Evolutionary conservation across 2,113 vertebrate genomes (phyloP).

Genomic region (Phrynocephalus versicolor): DNA sequence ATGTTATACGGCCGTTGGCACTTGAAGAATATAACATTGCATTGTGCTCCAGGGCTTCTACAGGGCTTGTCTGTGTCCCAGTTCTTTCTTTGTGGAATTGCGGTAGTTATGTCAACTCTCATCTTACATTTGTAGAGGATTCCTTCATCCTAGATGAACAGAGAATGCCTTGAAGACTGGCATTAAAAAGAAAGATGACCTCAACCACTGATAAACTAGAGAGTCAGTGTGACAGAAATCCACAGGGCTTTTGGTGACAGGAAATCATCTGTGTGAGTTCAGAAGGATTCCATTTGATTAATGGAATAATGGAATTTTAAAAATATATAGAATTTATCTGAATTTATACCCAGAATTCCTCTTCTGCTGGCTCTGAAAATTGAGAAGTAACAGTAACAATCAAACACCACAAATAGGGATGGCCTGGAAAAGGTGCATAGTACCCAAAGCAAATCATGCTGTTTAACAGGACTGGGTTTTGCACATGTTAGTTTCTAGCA

Average conservation of each 20-base stretch:
- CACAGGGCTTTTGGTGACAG: not conserved
- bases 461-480: too few relatives aligned
- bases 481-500: too few relatives aligned
- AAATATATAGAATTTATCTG: not conserved
- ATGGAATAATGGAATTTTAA: too few relatives aligned
- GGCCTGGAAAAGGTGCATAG: not conserved
- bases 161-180: slow-evolving; percentile 25
- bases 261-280: not conserved
- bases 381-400: not conserved
- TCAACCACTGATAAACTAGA: not conserved
- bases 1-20: not conserved
- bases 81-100: slow-evolving; percentile 10
- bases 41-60: slow-evolving; percentile 14
- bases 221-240: not conserved
- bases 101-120: slow-evolving; percentile 20
- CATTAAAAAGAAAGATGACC: slow-evolving; percentile 25
- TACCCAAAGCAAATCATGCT: too few relatives aligned
- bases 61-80: slow-evolving; percentile 1
- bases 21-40: not conserved
- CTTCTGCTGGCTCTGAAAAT: not conserved
- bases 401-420: not conserved
- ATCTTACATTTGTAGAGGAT: not conserved
- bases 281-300: not conserved
- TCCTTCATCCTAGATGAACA: slow-evolving; percentile 24
- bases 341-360: not conserved